Percentiles rank a stretch among this genome's conserved stretches.
These are phyloP conservation scores for Calliopum simillimum DNA, from an alignment of 2,888 invertebrate genomes.

Conservation along the genomic window DNA sequence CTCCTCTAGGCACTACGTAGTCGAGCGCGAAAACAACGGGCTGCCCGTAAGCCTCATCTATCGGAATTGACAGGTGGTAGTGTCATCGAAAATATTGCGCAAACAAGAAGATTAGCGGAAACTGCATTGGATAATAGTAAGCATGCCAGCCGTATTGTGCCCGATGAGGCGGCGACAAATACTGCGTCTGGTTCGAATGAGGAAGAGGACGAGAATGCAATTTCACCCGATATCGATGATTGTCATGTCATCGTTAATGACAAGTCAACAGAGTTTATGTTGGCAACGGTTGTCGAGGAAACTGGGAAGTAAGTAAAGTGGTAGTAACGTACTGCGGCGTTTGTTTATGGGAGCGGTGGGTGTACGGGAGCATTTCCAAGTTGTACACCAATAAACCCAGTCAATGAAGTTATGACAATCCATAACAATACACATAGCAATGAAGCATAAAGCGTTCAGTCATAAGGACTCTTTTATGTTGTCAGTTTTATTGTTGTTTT, in stretches of 20 bases:
- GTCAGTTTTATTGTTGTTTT: neutral
- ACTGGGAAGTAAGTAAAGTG: conserved; percentile 78
- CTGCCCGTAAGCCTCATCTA: conserved; percentile 82
- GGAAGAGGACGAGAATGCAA: conserved; percentile 79
- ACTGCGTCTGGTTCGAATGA: conserved; percentile 92
- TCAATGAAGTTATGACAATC: no score
- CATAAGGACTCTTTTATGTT: neutral
- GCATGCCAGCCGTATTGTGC: conserved; percentile 70
- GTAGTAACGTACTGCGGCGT: neutral
- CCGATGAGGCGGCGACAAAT: conserved; percentile 86
- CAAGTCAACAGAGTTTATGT: conserved; percentile 90
- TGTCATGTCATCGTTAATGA: conserved; percentile 91
- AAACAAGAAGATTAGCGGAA: conserved; percentile 83
- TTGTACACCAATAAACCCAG: no score
- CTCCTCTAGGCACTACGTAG: conserved; percentile 81
- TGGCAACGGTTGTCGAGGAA: conserved; percentile 89
- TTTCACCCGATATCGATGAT: conserved; percentile 75
- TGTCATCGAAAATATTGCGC: conserved; percentile 91
- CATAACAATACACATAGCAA: no score
- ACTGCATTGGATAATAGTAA: conserved; percentile 73
- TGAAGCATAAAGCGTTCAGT: neutral
- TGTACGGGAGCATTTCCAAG: neutral
- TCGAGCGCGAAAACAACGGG: conserved; percentile 84
- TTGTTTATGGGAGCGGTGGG: neutral
- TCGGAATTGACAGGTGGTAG: conserved; percentile 80